Evolutionary conservation across 2,888 invertebrate genomes (phyloP).

Genomic region (Macropis europaea): DNA sequence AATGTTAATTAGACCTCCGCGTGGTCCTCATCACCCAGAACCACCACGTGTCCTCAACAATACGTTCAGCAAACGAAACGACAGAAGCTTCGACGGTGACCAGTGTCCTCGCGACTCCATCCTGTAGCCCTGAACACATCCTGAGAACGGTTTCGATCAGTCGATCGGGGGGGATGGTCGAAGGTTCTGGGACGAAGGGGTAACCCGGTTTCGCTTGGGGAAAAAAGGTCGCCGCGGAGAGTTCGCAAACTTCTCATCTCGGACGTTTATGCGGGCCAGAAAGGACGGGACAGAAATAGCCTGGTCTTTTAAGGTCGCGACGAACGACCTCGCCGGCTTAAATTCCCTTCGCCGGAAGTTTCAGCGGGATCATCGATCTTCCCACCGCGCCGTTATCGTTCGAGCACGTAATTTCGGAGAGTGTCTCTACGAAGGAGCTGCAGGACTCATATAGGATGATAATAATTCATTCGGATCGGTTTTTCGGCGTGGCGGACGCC

Average conservation of each 20-base stretch:
- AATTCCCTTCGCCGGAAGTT: conserved; percentile 56
- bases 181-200: neutral
- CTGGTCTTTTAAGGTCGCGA: conserved; percentile 55
- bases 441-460: conserved; percentile 30
- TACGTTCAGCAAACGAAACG: no score
- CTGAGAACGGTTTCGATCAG: no score
- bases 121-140: no score
- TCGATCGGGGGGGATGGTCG: neutral
- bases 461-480: conserved; percentile 53
- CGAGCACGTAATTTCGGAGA: conserved; percentile 43
- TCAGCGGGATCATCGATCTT: conserved; percentile 58
- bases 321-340: conserved; percentile 48
- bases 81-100: no score
- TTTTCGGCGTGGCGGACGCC: conserved; percentile 13
- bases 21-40: no score
- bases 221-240: conserved; percentile 31
- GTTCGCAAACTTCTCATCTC: conserved; percentile 52
- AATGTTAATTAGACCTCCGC: no score
- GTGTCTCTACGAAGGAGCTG: neutral
- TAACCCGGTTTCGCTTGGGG: conserved; percentile 20
- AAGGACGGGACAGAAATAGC: conserved; percentile 54
- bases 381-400: conserved; percentile 32
- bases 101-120: no score
- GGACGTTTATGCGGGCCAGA: conserved; percentile 39
- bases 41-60: no score